These are phyloP conservation scores for Halocynthia aurantium DNA, from an alignment of 23 tunicate species.

Conservation along the genomic window DNA sequence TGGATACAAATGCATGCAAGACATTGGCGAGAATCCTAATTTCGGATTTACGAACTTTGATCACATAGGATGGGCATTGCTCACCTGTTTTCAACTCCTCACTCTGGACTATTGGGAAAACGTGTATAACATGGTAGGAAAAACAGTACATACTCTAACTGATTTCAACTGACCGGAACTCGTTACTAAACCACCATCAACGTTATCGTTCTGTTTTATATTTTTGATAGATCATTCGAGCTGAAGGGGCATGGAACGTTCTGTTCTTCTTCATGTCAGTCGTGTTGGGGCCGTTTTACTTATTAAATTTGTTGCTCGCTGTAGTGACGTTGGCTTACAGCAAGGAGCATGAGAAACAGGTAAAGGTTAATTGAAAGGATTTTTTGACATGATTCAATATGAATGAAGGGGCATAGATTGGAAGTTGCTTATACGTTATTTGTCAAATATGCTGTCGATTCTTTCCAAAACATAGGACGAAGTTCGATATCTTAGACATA, in stretches of 20 bases:
- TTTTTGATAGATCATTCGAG: slow-evolving; percentile 57
- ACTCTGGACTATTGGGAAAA: slow-evolving; percentile 96
- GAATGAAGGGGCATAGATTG: no score
- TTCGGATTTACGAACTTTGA: slow-evolving; percentile 90
- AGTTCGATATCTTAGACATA: no score
- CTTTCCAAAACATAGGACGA: no score
- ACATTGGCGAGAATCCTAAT: slow-evolving; percentile 75
- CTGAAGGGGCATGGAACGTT: slow-evolving; percentile 87
- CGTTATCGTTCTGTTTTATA: neutral
- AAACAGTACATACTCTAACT: neutral
- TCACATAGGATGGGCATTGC: slow-evolving; percentile 79
- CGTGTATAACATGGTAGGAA: slow-evolving; percentile 88
- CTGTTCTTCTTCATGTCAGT: slow-evolving; percentile 78
- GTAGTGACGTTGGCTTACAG: slow-evolving; percentile 91
- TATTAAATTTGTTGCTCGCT: slow-evolving; percentile 78
- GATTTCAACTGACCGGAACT: neutral
- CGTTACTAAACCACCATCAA: no score
- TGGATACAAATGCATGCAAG: slow-evolving; percentile 57
- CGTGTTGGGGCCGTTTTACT: slow-evolving; percentile 86
- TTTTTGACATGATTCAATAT: no score
- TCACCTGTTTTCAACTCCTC: slow-evolving; percentile 88
- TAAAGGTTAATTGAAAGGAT: neutral
- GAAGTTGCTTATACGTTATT: no score
- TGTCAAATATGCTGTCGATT: no score
- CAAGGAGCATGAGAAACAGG: slow-evolving; percentile 88